Percentiles rank a stretch among this genome's conserved stretches.
phyloP scores from a whole-genome alignment of 1,140 invertebrate species.

The Brachionus koreanus region DNA sequence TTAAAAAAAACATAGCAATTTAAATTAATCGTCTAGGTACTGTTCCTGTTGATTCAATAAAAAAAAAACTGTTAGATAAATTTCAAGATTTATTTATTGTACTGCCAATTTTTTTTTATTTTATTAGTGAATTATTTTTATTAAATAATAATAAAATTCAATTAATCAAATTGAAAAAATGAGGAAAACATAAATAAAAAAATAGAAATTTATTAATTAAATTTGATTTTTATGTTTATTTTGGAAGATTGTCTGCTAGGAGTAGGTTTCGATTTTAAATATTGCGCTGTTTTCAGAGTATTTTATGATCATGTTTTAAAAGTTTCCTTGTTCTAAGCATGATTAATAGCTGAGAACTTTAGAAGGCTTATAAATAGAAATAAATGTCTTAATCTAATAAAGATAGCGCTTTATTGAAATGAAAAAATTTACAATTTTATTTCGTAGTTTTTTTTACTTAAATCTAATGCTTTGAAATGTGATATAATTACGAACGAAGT shows the following conservation, averaged over 20 bases:
- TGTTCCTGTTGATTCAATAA: not conserved
- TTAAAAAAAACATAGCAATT: not conserved
- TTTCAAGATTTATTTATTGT: not conserved
- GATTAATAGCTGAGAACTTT: not conserved
- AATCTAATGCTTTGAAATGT: not conserved
- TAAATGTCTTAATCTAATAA: not conserved
- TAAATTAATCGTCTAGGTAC: not conserved
- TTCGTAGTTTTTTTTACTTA: not conserved
- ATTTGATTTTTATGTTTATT: constrained; percentile 31
- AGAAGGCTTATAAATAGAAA: not conserved
- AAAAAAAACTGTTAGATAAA: not conserved
- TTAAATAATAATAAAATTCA: constrained; percentile 20
- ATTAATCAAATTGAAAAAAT: constrained; percentile 30
- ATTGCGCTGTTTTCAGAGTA: not conserved
- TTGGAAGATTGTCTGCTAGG: not conserved
- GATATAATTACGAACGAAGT: not conserved
- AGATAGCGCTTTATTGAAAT: not conserved
- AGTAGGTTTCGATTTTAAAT: not conserved
- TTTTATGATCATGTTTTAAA: not conserved
- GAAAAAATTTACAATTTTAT: not conserved
- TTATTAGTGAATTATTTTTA: constrained; percentile 1
- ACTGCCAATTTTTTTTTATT: not conserved
- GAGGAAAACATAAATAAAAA: constrained; percentile 9
- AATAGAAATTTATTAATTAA: constrained; percentile 19
- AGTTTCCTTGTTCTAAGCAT: not conserved